These are phyloP conservation scores for Scaptodrosophila latifasciaeformis DNA, from an alignment of 2,888 invertebrate species.

Conservation along the genomic window DNA sequence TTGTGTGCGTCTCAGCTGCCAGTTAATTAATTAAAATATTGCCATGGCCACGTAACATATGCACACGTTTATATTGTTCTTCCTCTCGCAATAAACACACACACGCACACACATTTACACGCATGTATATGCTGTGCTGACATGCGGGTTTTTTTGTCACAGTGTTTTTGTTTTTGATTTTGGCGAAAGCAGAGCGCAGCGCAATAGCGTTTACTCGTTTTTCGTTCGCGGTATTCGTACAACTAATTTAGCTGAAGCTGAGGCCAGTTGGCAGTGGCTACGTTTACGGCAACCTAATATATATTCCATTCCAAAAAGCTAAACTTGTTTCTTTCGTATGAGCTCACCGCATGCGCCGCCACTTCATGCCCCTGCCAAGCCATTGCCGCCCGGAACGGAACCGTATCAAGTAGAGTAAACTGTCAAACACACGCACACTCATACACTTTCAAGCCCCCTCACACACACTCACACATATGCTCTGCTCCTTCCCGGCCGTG, in stretches of 20 bases:
- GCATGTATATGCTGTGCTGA: constrained; percentile 2
- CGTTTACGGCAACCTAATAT: constrained; percentile 23
- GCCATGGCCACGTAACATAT: constrained; percentile 32
- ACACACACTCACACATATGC: no score
- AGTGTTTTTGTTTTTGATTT: constrained; percentile 33
- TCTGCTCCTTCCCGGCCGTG: no score
- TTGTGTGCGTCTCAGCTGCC: constrained; percentile 9
- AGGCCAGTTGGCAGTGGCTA: constrained; percentile 19
- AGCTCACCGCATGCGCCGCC: constrained; percentile 37
- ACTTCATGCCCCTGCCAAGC: not conserved
- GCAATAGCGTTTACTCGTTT: not conserved
- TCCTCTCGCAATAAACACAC: constrained; percentile 13
- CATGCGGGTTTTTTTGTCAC: constrained; percentile 27
- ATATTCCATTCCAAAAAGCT: constrained; percentile 56
- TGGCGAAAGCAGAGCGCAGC: not conserved
- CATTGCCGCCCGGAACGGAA: no score
- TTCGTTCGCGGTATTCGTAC: constrained; percentile 46
- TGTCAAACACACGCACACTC: no score
- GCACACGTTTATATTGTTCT: not conserved
- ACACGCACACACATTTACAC: constrained; percentile 17
- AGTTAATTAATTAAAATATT: constrained; percentile 21
- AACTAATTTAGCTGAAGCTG: constrained; percentile 56
- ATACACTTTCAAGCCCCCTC: no score
- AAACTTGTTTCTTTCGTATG: constrained; percentile 61
- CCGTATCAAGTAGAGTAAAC: no score